phyloP scores from a whole-genome alignment of 2,797 vertebrate genomes.

The Ctenosaura bakeri region DNA sequence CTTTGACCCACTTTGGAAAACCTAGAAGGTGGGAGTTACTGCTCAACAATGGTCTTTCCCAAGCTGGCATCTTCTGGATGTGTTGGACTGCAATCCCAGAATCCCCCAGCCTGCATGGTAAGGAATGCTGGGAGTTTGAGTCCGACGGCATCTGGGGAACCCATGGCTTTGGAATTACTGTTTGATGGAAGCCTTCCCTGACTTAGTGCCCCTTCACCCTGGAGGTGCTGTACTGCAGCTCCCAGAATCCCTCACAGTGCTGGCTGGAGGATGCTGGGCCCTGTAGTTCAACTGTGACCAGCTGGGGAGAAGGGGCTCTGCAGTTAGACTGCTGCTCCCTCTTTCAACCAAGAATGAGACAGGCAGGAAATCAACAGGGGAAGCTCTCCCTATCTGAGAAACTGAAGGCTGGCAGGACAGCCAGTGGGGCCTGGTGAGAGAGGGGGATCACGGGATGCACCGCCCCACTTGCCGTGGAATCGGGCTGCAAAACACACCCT shows the following conservation, averaged over 20 bases:
- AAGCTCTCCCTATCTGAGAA: no score
- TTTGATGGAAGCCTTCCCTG: neutral
- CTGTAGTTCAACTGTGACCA: neutral
- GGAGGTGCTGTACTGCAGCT: neutral
- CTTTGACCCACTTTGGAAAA: no score
- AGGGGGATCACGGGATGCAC: no score
- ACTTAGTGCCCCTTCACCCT: neutral
- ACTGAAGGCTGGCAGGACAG: no score
- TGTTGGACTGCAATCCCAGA: neutral
- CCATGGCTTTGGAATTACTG: neutral
- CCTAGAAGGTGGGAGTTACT: no score
- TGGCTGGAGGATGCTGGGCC: neutral
- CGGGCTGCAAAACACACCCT: no score
- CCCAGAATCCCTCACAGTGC: neutral
- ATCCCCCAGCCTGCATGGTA: neutral
- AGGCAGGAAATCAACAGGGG: no score
- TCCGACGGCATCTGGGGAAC: neutral
- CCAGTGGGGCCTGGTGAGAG: no score
- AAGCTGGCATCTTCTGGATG: neutral
- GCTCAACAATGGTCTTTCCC: neutral
- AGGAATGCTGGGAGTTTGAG: neutral
- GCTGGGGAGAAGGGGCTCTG: neutral
- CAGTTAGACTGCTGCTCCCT: no score
- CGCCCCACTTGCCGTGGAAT: no score
- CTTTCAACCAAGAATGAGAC: no score